Conservation (phyloP, 64 coral and sea anemone species). For the Montipora efflorescens region DNA sequence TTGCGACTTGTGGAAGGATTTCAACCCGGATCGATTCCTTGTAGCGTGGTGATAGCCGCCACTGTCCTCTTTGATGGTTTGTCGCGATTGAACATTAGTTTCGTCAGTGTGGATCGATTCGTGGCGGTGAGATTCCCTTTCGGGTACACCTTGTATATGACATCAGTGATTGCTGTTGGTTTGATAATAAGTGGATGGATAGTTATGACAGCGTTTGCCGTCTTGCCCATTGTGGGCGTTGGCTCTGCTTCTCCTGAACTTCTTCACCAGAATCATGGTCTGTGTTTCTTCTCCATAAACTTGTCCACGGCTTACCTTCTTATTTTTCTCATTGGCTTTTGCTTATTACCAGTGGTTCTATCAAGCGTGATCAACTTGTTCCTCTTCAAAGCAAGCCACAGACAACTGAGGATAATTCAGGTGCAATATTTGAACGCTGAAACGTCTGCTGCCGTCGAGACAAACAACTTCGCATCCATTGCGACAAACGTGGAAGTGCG, state of each 20-base stretch:
- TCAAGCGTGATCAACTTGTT: slow-evolving; percentile 16
- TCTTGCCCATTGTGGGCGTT: slow-evolving; percentile 11
- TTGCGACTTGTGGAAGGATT: slow-evolving; percentile 41
- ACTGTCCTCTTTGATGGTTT: slow-evolving; percentile 44
- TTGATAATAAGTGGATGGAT: neutral
- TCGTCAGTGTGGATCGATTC: slow-evolving; percentile 24
- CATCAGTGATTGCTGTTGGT: neutral
- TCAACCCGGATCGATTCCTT: slow-evolving; percentile 23
- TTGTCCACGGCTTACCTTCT: neutral
- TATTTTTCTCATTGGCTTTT: neutral
- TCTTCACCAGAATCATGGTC: neutral
- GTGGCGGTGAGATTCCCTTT: slow-evolving; percentile 35
- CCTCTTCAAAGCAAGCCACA: slow-evolving; percentile 39
- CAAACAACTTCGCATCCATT: neutral
- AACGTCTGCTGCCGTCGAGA: neutral
- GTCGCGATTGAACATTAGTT: slow-evolving; percentile 29
- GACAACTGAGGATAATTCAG: slow-evolving; percentile 34
- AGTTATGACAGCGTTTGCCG: neutral
- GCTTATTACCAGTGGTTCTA: slow-evolving; percentile 5
- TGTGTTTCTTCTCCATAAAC: slow-evolving; percentile 30
- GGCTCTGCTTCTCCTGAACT: neutral
- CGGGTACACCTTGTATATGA: neutral
- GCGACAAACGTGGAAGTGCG: neutral
- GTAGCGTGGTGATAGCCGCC: slow-evolving; percentile 21
- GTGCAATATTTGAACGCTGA: neutral